Base-by-base conservation (phyloP, 2,113 vertebrate genomes). In the Tyrannus savana region DNA sequence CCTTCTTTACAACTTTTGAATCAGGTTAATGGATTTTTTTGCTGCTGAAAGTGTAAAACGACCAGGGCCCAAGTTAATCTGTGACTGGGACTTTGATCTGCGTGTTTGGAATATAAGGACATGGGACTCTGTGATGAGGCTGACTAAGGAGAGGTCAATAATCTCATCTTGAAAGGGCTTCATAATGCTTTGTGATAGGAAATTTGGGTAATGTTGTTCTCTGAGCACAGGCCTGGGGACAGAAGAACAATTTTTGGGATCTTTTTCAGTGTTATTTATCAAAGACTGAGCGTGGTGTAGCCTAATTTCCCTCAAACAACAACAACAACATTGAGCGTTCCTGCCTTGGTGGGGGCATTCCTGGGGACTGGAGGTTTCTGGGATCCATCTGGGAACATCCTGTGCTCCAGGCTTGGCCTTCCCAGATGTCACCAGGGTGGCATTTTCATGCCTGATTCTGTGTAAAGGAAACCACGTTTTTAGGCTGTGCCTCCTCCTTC, bases 261-360 rank as follows among this genome's bases (percentile, higher is more conserved):
- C 46, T 67, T 52, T 30, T n/a, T 30, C 52, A 4, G 23, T 6
- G 33, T 24, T 42, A 3, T 14, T 80, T 69, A 76, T 30, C 35
- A 31, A 73, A 41, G 27, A 35, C 9, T 1, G 2, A 37, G 12
- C 13, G 13, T 1, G 0, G 7, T 30, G 22, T 42, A 35, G 5
- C 52, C 55, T 17, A 8, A 59, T 87, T 68, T 72, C 44, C 90
- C 68, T 52, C 22, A 25, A 13, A 30, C 39, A 50, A 9, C 31
- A 41, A 9, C 31, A 41, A 0, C 21, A 59, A 0, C 3, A 1
- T 5, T 6, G 59, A 16, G 18, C 0, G 1, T 17, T 62, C 7
- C 37, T 69, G 62, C 41, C 49, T 33, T 66, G 53, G 12, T 14
- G 4, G 53, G 50, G 80, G 13, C 35, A 21, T 47, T 66, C 47